These are phyloP conservation scores for Amblyopsis rosae DNA, from an alignment of 2,113 vertebrate genomes.

Conservation along the genomic window DNA sequence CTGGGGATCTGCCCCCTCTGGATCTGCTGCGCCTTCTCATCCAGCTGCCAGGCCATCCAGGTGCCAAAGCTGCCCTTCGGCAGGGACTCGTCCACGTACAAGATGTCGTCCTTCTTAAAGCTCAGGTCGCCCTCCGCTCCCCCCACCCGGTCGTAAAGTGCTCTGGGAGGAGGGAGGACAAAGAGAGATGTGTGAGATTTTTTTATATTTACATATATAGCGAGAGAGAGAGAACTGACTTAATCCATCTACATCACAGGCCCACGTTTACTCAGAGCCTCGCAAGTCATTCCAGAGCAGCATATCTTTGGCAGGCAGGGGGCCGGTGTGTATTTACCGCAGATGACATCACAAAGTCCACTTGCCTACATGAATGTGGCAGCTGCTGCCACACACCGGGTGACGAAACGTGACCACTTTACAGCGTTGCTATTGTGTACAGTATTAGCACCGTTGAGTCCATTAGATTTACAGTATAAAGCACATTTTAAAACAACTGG, in stretches of 20 bases:
- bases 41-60: slow-evolving; percentile 99
- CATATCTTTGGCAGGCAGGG: slow-evolving; percentile 47
- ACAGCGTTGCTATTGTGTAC: slow-evolving; percentile 21
- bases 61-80: slow-evolving; percentile 93
- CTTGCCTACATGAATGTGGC: slow-evolving; percentile 64
- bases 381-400: slow-evolving; percentile 56
- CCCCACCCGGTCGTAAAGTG: slow-evolving; percentile 92
- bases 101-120: slow-evolving; percentile 98
- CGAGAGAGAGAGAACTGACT: slow-evolving; percentile 4
- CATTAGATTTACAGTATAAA: too few species aligned
- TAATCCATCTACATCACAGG: slow-evolving; percentile 12
- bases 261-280: slow-evolving; percentile 28
- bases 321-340: slow-evolving; percentile 64
- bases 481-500: too few species aligned
- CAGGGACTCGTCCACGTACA: slow-evolving; percentile 94
- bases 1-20: slow-evolving; percentile 97
- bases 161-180: slow-evolving; percentile 72
- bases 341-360: slow-evolving; percentile 65
- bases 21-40: slow-evolving; percentile 95
- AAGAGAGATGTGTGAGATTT: slow-evolving; percentile 20
- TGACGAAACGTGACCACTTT: slow-evolving; percentile 60
- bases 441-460: too few species aligned
- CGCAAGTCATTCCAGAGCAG: slow-evolving; percentile 41
- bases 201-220: not conserved
- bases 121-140: slow-evolving; percentile 92